These are phyloP conservation scores for Psylliodes chrysocephalus DNA, from an alignment of 2,888 invertebrate species.

Conservation along the genomic window DNA sequence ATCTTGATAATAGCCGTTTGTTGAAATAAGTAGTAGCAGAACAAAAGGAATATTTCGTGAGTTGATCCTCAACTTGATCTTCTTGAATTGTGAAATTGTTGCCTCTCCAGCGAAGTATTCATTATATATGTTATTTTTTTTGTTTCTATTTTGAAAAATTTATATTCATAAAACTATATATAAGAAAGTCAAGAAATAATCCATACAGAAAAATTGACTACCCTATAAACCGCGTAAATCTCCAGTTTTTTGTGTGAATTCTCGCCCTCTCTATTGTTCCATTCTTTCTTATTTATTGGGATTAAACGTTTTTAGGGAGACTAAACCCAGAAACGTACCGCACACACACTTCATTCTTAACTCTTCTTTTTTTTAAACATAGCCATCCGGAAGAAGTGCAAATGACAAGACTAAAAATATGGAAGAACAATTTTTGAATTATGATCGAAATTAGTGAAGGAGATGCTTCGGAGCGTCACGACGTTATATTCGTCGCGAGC, in stretches of 20 bases:
- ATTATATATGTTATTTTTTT: too few relatives aligned
- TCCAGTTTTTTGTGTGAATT: neutral
- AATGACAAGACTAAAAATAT: neutral
- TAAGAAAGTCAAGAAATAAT: too few relatives aligned
- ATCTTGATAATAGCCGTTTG: neutral
- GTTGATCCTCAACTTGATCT: neutral
- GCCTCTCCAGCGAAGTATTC: too few relatives aligned
- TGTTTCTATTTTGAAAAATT: too few relatives aligned
- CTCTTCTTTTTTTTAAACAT: neutral
- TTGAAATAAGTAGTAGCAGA: neutral
- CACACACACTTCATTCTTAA: neutral
- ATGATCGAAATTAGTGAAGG: too few relatives aligned
- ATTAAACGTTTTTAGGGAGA: neutral
- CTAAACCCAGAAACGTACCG: neutral
- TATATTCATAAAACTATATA: too few relatives aligned
- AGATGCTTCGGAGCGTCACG: too few relatives aligned
- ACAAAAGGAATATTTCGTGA: neutral
- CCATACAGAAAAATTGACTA: too few relatives aligned
- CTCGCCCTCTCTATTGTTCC: neutral
- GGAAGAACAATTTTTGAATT: too few relatives aligned
- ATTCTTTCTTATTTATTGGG: neutral
- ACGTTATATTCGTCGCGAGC: too few relatives aligned
- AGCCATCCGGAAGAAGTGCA: neutral
- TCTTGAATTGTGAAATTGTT: too few relatives aligned
- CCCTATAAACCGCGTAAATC: neutral